Conservation (phyloP, 2,113 vertebrate genomes). For the Collichthys lucidus region DNA sequence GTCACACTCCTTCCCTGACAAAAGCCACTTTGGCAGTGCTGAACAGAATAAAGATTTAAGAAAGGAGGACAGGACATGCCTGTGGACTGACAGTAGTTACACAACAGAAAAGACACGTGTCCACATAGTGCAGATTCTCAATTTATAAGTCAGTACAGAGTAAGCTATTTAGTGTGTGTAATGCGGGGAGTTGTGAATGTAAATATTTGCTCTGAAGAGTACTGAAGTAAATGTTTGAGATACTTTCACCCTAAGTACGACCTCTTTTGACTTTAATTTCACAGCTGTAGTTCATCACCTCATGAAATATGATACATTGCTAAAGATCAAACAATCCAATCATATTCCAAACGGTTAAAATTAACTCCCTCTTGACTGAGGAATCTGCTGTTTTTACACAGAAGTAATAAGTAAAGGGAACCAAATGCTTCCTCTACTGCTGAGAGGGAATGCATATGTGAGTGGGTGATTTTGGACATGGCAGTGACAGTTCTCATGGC, state of each 20-base stretch:
- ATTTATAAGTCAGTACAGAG: not conserved
- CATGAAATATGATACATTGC: not conserved
- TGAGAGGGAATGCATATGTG: not conserved
- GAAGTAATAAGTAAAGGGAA: not conserved
- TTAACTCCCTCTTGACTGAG: not conserved
- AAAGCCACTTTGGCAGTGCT: not conserved
- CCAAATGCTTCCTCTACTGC: not conserved
- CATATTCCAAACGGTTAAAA: not conserved
- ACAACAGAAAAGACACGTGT: not conserved
- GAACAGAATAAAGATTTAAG: not conserved
- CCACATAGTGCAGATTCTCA: not conserved
- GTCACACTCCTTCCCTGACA: not conserved
- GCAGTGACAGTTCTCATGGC: not conserved
- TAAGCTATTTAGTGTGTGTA: too few relatives aligned
- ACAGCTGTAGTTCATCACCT: not conserved
- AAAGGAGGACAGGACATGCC: constrained; percentile 31
- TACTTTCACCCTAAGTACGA: too few relatives aligned
- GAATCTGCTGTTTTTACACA: not conserved
- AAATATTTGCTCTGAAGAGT: not conserved
- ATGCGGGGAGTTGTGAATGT: not conserved
- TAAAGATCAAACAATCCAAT: too few relatives aligned
- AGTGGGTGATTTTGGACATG: not conserved
- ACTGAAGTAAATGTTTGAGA: not conserved
- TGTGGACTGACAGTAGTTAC: constrained; percentile 17
- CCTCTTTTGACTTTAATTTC: not conserved